Percentiles rank a stretch among this genome's conserved stretches.
phyloP scores from a whole-genome alignment of 2,888 invertebrate genomes.

The Caenorhabditis uteleia region DNA sequence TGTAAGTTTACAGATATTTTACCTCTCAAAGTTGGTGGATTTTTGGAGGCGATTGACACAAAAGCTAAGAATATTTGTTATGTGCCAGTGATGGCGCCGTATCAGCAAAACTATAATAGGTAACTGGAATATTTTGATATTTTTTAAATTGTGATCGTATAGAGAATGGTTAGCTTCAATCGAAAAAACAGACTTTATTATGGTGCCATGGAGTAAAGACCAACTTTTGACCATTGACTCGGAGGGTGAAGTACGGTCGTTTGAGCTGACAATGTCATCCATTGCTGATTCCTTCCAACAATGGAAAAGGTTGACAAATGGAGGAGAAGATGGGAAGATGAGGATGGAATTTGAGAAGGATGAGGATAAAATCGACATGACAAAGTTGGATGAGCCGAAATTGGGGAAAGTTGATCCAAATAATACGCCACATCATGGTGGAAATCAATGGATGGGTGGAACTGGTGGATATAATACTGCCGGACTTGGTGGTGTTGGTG shows the following conservation, averaged over 20 bases:
- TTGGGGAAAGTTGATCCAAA: slow-evolving; percentile 79
- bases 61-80: slow-evolving; percentile 73
- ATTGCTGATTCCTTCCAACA: slow-evolving; percentile 46
- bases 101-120: slow-evolving; percentile 70
- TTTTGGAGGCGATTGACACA: slow-evolving; percentile 74
- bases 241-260: slow-evolving; percentile 70
- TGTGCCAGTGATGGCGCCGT: slow-evolving; percentile 73
- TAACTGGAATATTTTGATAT: slow-evolving; percentile 37
- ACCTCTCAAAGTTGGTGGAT: slow-evolving; percentile 70
- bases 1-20: slow-evolving; percentile 26
- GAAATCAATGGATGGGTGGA: slow-evolving; percentile 95
- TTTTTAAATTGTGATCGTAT: not conserved
- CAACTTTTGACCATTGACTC: slow-evolving; percentile 75
- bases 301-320: slow-evolving; percentile 52
- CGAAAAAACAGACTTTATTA: slow-evolving; percentile 71
- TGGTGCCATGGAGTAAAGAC: slow-evolving; percentile 72
- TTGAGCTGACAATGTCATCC: slow-evolving; percentile 28
- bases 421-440: slow-evolving; percentile 87
- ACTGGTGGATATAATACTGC: slow-evolving; percentile 88
- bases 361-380: slow-evolving; percentile 52
- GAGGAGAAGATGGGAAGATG: slow-evolving; percentile 33
- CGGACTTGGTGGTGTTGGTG: slow-evolving; percentile 93
- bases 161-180: slow-evolving; percentile 72
- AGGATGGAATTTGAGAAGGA: slow-evolving; percentile 53
- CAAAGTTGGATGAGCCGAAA: slow-evolving; percentile 80